Evolutionary conservation across 2,113 vertebrate genomes (phyloP).

Genomic region (Indicator indicator): DNA sequence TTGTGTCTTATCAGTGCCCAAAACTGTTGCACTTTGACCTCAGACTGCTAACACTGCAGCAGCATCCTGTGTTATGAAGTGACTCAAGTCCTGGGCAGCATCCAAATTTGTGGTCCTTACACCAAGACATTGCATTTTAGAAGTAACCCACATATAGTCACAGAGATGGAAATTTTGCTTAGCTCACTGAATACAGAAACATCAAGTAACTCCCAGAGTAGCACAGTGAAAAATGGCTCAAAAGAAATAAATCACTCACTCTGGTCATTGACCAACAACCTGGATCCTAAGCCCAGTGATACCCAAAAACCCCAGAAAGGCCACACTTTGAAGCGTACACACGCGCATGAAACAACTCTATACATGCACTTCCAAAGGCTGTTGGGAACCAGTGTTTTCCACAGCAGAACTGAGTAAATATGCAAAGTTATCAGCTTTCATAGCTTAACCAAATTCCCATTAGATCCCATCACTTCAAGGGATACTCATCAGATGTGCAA

Average conservation of each 20-base stretch:
- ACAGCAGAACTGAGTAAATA: neutral
- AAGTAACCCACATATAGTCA: neutral
- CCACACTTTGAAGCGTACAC: neutral
- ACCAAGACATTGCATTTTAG: neutral
- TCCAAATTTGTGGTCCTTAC: neutral
- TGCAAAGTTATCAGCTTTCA: neutral
- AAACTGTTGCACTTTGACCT: neutral
- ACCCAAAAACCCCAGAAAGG: neutral
- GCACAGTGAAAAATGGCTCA: neutral
- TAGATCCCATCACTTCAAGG: neutral
- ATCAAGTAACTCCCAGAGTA: neutral
- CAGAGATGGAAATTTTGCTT: neutral
- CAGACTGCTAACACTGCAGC: neutral
- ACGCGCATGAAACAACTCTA: neutral
- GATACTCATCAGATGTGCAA: neutral
- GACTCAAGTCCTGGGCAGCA: neutral
- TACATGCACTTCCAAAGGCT: neutral
- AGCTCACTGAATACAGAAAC: neutral
- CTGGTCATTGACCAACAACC: neutral
- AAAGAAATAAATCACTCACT: neutral
- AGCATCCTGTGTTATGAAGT: neutral
- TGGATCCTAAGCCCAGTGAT: neutral
- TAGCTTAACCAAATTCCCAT: neutral
- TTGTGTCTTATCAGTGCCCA: neutral
- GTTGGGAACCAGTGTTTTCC: neutral